Percentiles rank a stretch among this genome's conserved stretches.
These are phyloP conservation scores for Gorilla gorilla DNA, from an alignment of 2,113 vertebrate species.

Conservation along the genomic window DNA sequence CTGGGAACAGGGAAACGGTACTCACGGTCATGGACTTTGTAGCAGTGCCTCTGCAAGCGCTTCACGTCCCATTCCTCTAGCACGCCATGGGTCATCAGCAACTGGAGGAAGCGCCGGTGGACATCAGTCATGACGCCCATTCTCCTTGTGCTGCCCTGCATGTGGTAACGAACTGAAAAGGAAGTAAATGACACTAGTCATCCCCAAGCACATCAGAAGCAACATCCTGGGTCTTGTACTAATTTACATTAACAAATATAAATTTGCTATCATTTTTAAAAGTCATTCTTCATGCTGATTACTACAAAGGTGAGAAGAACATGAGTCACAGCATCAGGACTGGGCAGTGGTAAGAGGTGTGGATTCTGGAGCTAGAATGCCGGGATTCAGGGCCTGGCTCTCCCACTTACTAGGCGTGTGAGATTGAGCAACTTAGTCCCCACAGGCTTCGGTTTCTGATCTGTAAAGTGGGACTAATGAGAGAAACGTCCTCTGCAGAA, in stretches of 20 bases:
- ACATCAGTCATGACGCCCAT: constrained; percentile 85
- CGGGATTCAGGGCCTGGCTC: not conserved
- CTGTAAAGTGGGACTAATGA: not conserved
- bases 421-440: not conserved
- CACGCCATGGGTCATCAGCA: constrained; percentile 91
- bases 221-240: fast-evolving
- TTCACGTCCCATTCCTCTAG: constrained; percentile 84
- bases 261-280: not conserved
- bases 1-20: not conserved
- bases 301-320: not conserved
- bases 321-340: not conserved
- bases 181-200: not conserved
- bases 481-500: not conserved
- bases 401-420: not conserved
- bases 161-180: not conserved
- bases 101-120: constrained; percentile 92
- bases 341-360: not conserved
- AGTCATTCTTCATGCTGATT: fast-evolving
- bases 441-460: not conserved
- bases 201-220: not conserved
- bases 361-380: not conserved
- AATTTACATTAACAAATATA: not conserved
- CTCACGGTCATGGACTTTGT: constrained; percentile 89
- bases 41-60: constrained; percentile 86
- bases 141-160: constrained; percentile 67